Percentiles rank a stretch among this genome's conserved stretches.
Conservation (phyloP, 1,140 invertebrate species). For the Hycleus cichorii region DNA sequence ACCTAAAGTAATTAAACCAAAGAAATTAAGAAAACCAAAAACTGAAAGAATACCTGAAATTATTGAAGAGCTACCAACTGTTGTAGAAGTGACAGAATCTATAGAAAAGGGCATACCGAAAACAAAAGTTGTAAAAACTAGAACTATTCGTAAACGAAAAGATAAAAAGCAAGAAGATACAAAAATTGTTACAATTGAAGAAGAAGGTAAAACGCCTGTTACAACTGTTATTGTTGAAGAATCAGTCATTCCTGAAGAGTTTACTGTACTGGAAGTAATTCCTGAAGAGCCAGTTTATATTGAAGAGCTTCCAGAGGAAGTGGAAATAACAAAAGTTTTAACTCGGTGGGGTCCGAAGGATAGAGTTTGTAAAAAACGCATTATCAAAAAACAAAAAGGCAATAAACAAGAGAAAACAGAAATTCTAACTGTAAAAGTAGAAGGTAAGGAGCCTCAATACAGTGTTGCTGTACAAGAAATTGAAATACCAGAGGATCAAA, state of each 20-base stretch:
- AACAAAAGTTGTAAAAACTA: conserved; percentile 36
- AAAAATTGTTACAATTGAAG: conserved; percentile 34
- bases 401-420: conserved; percentile 34
- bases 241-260: conserved; percentile 18
- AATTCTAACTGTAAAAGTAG: conserved; percentile 35
- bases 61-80: conserved; percentile 3
- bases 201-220: conserved; percentile 33
- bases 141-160: conserved; percentile 33
- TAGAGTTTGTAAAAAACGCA: conserved; percentile 24
- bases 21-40: conserved; percentile 24
- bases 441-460: conserved; percentile 33
- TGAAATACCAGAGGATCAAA: conserved; percentile 16
- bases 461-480: conserved; percentile 22
- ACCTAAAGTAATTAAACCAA: conserved; percentile 1
- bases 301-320: conserved; percentile 38
- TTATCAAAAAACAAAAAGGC: conserved; percentile 36
- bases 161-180: conserved; percentile 30
- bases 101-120: conserved; percentile 25
- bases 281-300: conserved; percentile 26
- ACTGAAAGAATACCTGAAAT: no score
- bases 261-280: not conserved
- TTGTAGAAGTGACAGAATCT: conserved; percentile 21
- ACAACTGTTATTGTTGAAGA: conserved; percentile 23
- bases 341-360: no score
- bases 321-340: not conserved